These are phyloP conservation scores for Gopherus flavomarginatus DNA, from an alignment of 2,113 vertebrate genomes.

Conservation along the genomic window DNA sequence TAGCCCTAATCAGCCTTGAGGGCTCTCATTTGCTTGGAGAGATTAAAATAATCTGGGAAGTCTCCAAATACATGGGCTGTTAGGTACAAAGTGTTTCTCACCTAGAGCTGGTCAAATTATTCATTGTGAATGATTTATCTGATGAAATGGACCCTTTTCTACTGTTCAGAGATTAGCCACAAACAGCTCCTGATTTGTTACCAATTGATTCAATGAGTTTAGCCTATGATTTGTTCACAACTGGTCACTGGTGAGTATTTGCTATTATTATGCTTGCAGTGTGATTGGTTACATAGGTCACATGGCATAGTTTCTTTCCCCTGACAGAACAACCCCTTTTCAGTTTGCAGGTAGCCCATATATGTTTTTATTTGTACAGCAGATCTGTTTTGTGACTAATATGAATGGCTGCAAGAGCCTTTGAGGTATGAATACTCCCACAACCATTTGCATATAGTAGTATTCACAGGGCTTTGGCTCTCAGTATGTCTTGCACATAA, in stretches of 20 bases:
- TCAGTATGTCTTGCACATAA: background rate
- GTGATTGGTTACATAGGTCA: background rate
- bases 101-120: background rate
- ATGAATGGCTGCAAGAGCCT: background rate
- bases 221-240: background rate
- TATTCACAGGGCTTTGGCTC: background rate
- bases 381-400: background rate
- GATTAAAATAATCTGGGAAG: constrained; percentile 68
- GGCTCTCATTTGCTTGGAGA: constrained; percentile 74
- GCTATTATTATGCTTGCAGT: background rate
- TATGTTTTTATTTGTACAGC: constrained; percentile 27
- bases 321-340: background rate
- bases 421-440: background rate
- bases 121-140: background rate
- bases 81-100: constrained; percentile 17
- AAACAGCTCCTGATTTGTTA: background rate
- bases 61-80: constrained; percentile 26
- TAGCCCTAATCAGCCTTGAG: constrained; percentile 77
- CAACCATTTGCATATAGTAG: background rate
- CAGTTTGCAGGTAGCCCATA: background rate
- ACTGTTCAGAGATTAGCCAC: background rate
- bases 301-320: background rate
- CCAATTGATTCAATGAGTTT: background rate
- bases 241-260: background rate
- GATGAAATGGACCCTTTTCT: background rate